These are phyloP conservation scores for Hippopotamus amphibius DNA, from an alignment of 2,113 vertebrate species.

Conservation along the genomic window DNA sequence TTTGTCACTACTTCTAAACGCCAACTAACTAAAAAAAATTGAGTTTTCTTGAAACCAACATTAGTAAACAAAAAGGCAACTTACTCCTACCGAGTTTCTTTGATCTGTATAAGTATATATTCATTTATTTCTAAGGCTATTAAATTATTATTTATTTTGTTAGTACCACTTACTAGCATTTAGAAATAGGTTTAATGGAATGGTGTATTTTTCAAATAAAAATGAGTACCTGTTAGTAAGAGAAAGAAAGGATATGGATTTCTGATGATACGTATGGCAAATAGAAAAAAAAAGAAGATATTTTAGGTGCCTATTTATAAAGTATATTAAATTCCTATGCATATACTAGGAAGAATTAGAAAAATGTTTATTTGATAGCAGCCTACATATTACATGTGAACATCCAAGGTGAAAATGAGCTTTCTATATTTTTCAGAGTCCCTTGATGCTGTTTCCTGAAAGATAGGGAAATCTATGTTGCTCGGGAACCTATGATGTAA, in stretches of 20 bases:
- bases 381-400: constrained; percentile 74
- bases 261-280: constrained; percentile 48
- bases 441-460: constrained; percentile 79
- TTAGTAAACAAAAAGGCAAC: constrained; percentile 74
- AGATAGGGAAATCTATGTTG: constrained; percentile 67
- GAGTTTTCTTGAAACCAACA: constrained; percentile 52
- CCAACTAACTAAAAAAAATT: constrained; percentile 23
- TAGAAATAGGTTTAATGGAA: constrained; percentile 68
- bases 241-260: constrained; percentile 48
- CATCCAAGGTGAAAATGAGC: constrained; percentile 78
- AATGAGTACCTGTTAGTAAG: constrained; percentile 56
- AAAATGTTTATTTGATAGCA: constrained; percentile 77
- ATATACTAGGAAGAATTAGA: constrained; percentile 75
- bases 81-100: constrained; percentile 74
- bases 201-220: constrained; percentile 56
- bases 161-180: constrained; percentile 75
- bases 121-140: constrained; percentile 74
- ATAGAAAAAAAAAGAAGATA: constrained; percentile 65
- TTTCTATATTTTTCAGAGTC: constrained; percentile 79
- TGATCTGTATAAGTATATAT: constrained; percentile 76
- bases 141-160: constrained; percentile 75
- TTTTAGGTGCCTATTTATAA: constrained; percentile 67
- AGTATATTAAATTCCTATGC: constrained; percentile 68
- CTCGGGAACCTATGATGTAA: constrained; percentile 76
- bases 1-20: constrained; percentile 57